Evolutionary conservation across 2,888 invertebrate species (phyloP).

Genomic region (Pyrochroa serraticornis): DNA sequence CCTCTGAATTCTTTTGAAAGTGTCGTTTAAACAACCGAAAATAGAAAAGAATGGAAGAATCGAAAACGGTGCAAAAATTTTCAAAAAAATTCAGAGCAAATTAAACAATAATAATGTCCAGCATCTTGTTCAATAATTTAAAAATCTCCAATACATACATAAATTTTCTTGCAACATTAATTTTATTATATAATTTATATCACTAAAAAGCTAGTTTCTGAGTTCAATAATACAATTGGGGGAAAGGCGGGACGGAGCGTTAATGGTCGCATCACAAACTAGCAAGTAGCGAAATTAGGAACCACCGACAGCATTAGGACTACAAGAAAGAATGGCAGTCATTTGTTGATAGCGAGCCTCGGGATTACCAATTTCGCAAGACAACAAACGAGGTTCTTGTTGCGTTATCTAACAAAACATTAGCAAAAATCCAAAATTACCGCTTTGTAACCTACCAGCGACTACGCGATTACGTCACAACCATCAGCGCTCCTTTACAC

Average conservation of each 20-base stretch:
- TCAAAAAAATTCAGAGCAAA: slow-evolving; percentile 34
- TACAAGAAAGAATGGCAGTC: slow-evolving; percentile 23
- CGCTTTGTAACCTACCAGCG: slow-evolving; percentile 35
- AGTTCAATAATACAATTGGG: slow-evolving; percentile 39
- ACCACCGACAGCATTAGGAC: neutral
- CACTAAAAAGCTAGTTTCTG: slow-evolving; percentile 48
- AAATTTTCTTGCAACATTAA: slow-evolving; percentile 47
- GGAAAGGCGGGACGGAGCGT: slow-evolving; percentile 38
- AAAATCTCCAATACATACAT: slow-evolving; percentile 43
- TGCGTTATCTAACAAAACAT: slow-evolving; percentile 40
- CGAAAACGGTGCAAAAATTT: slow-evolving; percentile 9
- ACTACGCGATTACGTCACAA: slow-evolving; percentile 32
- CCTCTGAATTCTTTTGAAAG: slow-evolving; percentile 30
- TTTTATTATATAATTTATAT: slow-evolving; percentile 45
- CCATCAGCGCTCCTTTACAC: slow-evolving; percentile 22
- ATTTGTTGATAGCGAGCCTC: slow-evolving; percentile 6
- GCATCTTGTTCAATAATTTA: slow-evolving; percentile 37
- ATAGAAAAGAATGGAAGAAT: neutral
- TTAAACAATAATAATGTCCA: slow-evolving; percentile 35
- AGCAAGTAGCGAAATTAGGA: slow-evolving; percentile 29
- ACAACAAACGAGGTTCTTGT: slow-evolving; percentile 41
- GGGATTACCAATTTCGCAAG: slow-evolving; percentile 3
- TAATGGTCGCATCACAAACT: slow-evolving; percentile 37
- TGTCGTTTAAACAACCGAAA: neutral
- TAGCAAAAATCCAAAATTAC: slow-evolving; percentile 36